A percentile compares a stretch with the other conserved stretches of the same genome.
Conservation (phyloP, 2,888 invertebrate genomes). For the Dusona sp. region DNA sequence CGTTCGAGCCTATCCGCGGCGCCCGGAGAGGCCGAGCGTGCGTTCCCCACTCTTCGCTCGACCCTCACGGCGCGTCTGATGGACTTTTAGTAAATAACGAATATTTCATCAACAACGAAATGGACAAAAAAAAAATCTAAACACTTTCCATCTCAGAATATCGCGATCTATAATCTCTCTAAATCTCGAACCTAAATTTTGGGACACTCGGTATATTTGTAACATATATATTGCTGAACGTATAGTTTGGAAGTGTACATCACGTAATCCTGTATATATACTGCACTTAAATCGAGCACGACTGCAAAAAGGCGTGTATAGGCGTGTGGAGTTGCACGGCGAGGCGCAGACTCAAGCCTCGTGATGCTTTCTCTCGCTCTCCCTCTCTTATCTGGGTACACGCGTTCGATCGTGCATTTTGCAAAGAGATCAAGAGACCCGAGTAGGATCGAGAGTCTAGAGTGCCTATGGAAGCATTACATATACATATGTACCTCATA, state of each 20-base stretch:
- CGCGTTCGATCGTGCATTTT: constrained; percentile 76
- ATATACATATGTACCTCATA: constrained; percentile 11
- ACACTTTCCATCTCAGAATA: neutral
- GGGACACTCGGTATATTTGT: neutral
- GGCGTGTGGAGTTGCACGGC: constrained; percentile 51
- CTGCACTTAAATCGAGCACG: constrained; percentile 62
- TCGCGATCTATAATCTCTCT: neutral
- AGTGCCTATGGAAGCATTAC: constrained; percentile 6
- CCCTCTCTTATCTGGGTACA: constrained; percentile 67
- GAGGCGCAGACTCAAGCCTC: constrained; percentile 39
- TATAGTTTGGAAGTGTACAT: constrained; percentile 8
- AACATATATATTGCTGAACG: neutral
- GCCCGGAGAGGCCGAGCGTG: too few species aligned
- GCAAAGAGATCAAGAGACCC: constrained; percentile 56
- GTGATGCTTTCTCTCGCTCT: constrained; percentile 34
- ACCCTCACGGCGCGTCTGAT: neutral
- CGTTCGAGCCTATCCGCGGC: neutral
- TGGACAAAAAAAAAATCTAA: neutral
- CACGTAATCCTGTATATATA: constrained; percentile 8
- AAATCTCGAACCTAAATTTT: neutral
- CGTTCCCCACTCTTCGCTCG: too few species aligned
- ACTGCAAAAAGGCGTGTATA: constrained; percentile 66
- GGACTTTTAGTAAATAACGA: neutral
- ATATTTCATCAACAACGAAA: neutral
- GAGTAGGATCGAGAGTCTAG: constrained; percentile 47